Conservation (phyloP, 2,797 vertebrate species). For the Stomatorhinus walkeri region DNA sequence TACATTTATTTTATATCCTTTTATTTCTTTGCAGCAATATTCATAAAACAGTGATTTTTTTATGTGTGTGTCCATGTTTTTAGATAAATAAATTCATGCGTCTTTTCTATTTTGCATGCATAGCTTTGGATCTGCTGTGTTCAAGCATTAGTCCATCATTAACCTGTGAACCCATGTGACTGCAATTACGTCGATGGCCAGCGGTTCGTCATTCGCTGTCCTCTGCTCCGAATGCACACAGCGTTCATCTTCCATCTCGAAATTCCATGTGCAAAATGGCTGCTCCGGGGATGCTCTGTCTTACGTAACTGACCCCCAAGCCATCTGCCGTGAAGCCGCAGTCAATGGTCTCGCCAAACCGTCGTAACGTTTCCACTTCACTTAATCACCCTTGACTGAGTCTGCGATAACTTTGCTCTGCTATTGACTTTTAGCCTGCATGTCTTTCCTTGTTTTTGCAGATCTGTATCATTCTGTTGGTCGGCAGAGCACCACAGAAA, state of each 20-base stretch:
- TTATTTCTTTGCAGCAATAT: neutral
- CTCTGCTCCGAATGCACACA: neutral
- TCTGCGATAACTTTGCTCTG: constrained; percentile 17
- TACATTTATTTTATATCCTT: neutral
- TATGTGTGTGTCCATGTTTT: neutral
- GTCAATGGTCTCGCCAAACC: constrained; percentile 22
- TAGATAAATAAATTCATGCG: neutral
- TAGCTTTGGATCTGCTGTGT: neutral
- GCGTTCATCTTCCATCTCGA: neutral
- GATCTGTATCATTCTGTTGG: neutral
- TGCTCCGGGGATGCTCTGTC: neutral
- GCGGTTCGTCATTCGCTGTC: neutral
- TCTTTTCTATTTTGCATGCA: neutral
- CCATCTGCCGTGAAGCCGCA: constrained; percentile 14
- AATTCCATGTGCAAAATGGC: neutral
- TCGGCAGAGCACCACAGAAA: neutral
- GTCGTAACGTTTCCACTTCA: constrained; percentile 23
- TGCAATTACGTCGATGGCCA: neutral
- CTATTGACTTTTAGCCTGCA: constrained; percentile 21
- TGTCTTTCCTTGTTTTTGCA: neutral
- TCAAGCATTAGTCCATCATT: neutral
- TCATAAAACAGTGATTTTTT: neutral
- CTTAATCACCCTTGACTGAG: constrained; percentile 29
- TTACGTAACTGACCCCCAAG: neutral
- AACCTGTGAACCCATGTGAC: neutral